Conservation (phyloP, 2,113 vertebrate genomes). For the Arenaria interpres region DNA sequence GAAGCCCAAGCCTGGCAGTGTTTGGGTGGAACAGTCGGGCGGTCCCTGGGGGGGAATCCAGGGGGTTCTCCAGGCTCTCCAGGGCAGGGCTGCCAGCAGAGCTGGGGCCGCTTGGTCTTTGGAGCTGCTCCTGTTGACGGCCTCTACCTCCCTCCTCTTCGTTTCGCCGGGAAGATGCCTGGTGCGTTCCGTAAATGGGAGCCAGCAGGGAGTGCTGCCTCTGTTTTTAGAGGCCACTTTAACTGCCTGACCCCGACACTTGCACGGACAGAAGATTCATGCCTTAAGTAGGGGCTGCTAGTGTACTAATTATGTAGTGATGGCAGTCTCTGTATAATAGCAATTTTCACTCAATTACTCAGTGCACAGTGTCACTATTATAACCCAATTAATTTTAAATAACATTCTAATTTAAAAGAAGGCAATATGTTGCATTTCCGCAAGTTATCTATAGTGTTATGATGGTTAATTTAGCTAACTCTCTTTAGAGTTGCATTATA, state of each 20-base stretch:
- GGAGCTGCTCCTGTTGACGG: not conserved
- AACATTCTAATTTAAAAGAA: slow-evolving; percentile 41
- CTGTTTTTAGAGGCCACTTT: not conserved
- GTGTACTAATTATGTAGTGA: not conserved
- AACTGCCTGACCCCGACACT: not conserved
- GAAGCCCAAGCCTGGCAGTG: not conserved
- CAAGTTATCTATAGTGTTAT: not conserved
- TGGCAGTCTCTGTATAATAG: slow-evolving; percentile 2
- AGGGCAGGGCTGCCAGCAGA: not conserved
- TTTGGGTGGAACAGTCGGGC: not conserved
- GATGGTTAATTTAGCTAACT: not conserved
- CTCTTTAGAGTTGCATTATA: not conserved
- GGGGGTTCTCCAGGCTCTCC: not conserved
- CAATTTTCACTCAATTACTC: slow-evolving; percentile 53
- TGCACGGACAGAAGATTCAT: not conserved
- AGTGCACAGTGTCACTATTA: slow-evolving; percentile 35
- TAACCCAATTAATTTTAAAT: slow-evolving; percentile 49
- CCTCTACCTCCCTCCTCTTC: too few species aligned
- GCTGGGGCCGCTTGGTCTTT: not conserved
- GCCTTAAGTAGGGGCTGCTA: not conserved
- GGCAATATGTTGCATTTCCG: slow-evolving; percentile 23
- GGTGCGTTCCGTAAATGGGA: not conserved
- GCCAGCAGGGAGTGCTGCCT: not conserved
- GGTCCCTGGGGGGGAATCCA: not conserved
- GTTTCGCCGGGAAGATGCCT: not conserved